phyloP scores from a whole-genome alignment of 2,888 invertebrate species.

The Timandra comae region DNA sequence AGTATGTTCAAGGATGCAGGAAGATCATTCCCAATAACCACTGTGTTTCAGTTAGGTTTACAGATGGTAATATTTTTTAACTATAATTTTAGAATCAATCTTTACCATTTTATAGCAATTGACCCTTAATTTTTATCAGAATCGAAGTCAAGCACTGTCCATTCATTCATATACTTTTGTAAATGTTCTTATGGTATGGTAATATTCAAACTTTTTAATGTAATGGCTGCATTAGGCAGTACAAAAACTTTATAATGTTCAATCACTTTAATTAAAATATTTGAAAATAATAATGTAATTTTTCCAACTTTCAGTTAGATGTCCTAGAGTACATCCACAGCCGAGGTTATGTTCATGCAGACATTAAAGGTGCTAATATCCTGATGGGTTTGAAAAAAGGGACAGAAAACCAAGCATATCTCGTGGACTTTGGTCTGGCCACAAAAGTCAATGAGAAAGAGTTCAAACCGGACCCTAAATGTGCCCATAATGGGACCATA shows the following conservation, averaged over 20 bases:
- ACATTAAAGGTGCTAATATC: slow-evolving; percentile 97
- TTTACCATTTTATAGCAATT: too few species aligned
- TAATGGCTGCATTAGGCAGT: too few species aligned
- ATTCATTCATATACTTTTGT: too few species aligned
- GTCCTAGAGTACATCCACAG: slow-evolving; percentile 94
- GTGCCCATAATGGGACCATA: slow-evolving; percentile 97
- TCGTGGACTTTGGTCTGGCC: slow-evolving; percentile 97
- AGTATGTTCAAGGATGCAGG: slow-evolving; percentile 83
- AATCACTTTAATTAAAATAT: too few species aligned
- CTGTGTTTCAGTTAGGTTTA: slow-evolving; percentile 87
- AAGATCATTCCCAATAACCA: slow-evolving; percentile 80
- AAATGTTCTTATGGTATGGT: too few species aligned
- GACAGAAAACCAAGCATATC: slow-evolving; percentile 83
- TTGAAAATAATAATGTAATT: too few species aligned
- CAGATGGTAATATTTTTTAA: slow-evolving; percentile 92
- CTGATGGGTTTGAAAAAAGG: slow-evolving; percentile 82
- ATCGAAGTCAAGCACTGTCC: too few species aligned
- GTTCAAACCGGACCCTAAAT: slow-evolving; percentile 91
- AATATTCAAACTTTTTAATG: too few species aligned
- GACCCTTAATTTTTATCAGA: too few species aligned
- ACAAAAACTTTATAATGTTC: too few species aligned
- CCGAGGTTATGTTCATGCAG: slow-evolving; percentile 94
- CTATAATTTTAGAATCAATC: too few species aligned
- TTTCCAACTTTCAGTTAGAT: slow-evolving; percentile 88
- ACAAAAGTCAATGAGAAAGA: slow-evolving; percentile 84